Percentiles rank a stretch among this genome's conserved stretches.
phyloP scores from a whole-genome alignment of 2,888 invertebrate species.

The Heliconius hortense region DNA sequence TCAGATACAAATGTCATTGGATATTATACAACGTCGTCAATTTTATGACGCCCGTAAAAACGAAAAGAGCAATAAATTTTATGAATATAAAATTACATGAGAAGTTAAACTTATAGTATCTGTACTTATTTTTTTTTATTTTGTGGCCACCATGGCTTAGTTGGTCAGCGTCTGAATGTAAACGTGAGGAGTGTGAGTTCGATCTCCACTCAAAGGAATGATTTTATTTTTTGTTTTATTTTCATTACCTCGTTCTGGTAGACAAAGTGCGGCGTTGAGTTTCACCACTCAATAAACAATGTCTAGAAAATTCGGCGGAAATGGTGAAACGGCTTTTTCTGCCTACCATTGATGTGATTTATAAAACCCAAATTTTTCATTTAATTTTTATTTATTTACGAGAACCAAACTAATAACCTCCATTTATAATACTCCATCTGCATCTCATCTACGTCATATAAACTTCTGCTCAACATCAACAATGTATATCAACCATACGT shows the following conservation, averaged over 20 bases:
- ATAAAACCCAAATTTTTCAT: not conserved
- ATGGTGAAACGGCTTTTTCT: not conserved
- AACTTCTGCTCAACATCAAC: conserved; percentile 1
- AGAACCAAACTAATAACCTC: not conserved
- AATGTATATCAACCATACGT: conserved; percentile 20
- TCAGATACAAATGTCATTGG: not conserved
- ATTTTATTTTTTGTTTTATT: not conserved
- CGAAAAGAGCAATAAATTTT: not conserved
- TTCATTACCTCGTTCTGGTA: not conserved
- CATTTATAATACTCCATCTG: not conserved
- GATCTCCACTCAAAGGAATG: too few relatives aligned
- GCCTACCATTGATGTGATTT: too few relatives aligned
- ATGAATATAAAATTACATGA: not conserved
- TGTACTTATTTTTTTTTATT: not conserved
- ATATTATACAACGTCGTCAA: not conserved
- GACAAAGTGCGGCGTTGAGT: too few relatives aligned
- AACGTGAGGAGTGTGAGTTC: too few relatives aligned
- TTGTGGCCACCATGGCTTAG: too few relatives aligned
- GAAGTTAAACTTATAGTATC: not conserved
- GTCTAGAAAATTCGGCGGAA: too few relatives aligned
- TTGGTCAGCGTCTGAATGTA: too few relatives aligned
- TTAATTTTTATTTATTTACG: too few relatives aligned
- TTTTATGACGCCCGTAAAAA: not conserved
- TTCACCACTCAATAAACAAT: too few relatives aligned
- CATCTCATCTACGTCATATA: not conserved